Evolutionary conservation across 2,888 invertebrate species (phyloP), one percentile per base, ranked within the genome.

Genomic region (Azorinus chamasolen): DNA sequence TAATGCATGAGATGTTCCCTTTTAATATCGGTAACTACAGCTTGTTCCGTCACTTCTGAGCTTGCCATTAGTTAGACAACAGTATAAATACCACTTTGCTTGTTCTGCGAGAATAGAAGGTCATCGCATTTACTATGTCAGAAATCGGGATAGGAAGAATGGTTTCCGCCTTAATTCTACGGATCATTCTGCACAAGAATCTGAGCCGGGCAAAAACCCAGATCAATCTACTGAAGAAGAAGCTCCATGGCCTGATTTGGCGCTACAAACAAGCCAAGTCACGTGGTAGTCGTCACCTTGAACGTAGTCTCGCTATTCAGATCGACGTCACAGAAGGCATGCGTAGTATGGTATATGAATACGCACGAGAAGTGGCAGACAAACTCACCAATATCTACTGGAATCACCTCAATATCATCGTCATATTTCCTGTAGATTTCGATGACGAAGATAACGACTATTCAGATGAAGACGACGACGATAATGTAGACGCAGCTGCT

Each of bases 311-410:
- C 16, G 78, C 78, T 16, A 45, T 78, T 12, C 59, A 69, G 18
- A 63, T 78, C 20, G 78, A 78, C 65, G 63, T 78, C 54, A 72
- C 78, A 5, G 78, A 78, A 55, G 78, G 78, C 53, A 62, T 78
- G 27, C 68, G 78, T 14, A 78, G 54, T 55, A 61, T 64, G 50
- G 53, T 72, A 43, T 78, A 78, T 22, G 53, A 61, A 18, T 64
- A 64, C 27, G 78, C 78, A 37, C 78, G 78, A 27, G 68, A 68
- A 6, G 54, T 63, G 6, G 78, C 78, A 24, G 78, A 78, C 51
- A 58, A 72, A 45, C 61, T 78, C 20, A 72, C 64, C 54, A 64
- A 69, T 45, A 43, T 72, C 16, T 58, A 63, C 57, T 72, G 72
- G 72, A 18, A 51, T 24, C 58, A 62, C 12, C 68, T 45, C 14